Evolutionary conservation across 1,140 invertebrate species (phyloP).

Genomic region (Camponotus vicinus): DNA sequence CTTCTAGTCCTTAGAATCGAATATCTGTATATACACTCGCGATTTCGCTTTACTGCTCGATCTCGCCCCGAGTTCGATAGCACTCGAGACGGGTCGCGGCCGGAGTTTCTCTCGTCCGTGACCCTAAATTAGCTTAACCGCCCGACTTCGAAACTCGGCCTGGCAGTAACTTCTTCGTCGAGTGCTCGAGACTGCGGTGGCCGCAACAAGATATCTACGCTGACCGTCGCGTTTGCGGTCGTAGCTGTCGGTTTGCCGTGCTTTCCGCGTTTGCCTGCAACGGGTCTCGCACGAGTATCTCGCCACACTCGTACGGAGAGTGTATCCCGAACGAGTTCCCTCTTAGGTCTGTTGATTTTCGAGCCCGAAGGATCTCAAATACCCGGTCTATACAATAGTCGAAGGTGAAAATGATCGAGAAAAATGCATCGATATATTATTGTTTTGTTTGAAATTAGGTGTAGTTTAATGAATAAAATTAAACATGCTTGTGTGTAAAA

Average conservation of each 20-base stretch:
- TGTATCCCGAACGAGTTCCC: conserved; percentile 23
- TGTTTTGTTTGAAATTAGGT: background rate
- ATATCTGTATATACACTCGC: conserved; percentile 28
- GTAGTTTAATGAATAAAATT: background rate
- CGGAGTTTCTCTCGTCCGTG: background rate
- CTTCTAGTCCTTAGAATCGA: background rate
- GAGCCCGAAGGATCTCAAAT: conserved; percentile 31
- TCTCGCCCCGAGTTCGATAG: conserved; percentile 12
- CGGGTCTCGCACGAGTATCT: conserved; percentile 35
- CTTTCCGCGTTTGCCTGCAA: conserved; percentile 47
- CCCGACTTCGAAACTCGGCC: conserved; percentile 42
- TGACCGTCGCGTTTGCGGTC: conserved; percentile 66
- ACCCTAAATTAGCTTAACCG: conserved; percentile 58
- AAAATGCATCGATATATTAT: background rate
- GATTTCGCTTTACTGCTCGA: conserved; percentile 35
- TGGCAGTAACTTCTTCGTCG: conserved; percentile 49
- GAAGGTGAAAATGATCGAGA: background rate
- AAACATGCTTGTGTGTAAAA: background rate
- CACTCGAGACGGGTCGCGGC: conserved; percentile 18
- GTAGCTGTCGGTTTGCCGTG: conserved; percentile 49
- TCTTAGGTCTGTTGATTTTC: conserved; percentile 56
- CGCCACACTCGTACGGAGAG: background rate
- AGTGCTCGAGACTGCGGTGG: conserved; percentile 31
- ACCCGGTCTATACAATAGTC: background rate
- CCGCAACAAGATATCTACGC: conserved; percentile 47